Percentiles rank a stretch among this genome's conserved stretches.
These are phyloP conservation scores for Rhadina sibilatrix DNA, from an alignment of 2,113 vertebrate genomes.

Conservation along the genomic window DNA sequence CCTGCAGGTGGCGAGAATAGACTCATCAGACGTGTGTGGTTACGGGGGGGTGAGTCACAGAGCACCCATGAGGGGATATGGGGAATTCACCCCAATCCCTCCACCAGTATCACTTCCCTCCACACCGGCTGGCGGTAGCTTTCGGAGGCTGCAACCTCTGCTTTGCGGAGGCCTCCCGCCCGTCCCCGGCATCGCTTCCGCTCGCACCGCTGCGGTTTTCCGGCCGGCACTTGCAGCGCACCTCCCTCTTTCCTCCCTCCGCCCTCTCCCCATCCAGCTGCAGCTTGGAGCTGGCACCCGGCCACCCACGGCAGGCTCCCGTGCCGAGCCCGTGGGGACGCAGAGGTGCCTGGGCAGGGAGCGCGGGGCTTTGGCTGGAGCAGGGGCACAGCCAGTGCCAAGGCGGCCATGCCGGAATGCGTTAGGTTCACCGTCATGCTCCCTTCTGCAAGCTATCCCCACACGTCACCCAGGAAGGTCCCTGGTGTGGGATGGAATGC, in stretches of 20 bases:
- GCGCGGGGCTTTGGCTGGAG: not conserved
- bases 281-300: not conserved
- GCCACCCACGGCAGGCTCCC: not conserved
- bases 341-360: not conserved
- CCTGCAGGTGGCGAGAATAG: not conserved
- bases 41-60: accelerated
- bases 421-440: accelerated
- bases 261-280: not conserved
- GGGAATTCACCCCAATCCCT: not conserved
- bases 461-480: not conserved
- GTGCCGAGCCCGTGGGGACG: not conserved
- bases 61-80: accelerated
- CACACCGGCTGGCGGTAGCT: not conserved
- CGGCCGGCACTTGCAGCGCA: not conserved
- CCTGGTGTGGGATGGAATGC: accelerated
- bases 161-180: not conserved
- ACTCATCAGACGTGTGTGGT: accelerated
- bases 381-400: not conserved
- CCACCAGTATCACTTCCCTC: not conserved
- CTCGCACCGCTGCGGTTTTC: constrained; percentile 46
- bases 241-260: not conserved
- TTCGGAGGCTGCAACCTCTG: not conserved
- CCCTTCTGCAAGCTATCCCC: not conserved
- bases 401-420: not conserved
- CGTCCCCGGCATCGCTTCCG: not conserved